Percentiles rank a stretch among this genome's conserved stretches.
phyloP scores from a whole-genome alignment of 1,140 invertebrate species.

The Akabosia matsudoensis region DNA sequence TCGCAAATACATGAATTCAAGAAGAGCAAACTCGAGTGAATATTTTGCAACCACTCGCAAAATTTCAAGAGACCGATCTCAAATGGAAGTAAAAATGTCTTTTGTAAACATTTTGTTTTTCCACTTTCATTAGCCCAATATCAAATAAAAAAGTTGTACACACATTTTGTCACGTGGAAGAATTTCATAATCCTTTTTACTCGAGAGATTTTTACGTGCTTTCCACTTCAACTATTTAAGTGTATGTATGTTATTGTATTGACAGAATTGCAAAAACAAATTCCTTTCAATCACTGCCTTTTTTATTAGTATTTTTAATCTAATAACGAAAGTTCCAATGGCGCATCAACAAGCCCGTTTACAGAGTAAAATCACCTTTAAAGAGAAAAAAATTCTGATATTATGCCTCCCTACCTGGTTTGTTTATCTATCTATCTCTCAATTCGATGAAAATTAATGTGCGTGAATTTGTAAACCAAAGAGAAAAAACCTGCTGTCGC shows the following conservation, averaged over 20 bases:
- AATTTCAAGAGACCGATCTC: not conserved
- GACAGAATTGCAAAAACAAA: not conserved
- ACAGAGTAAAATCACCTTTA: too few species aligned
- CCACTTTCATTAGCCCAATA: not conserved
- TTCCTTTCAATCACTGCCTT: not conserved
- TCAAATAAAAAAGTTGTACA: too few species aligned
- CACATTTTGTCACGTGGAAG: not conserved
- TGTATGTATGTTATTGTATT: not conserved
- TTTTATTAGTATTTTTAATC: not conserved
- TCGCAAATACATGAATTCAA: too few species aligned
- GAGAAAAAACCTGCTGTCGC: not conserved
- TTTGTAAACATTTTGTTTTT: not conserved
- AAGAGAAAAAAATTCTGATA: too few species aligned
- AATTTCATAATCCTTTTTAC: not conserved
- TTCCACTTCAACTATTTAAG: not conserved
- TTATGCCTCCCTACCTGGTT: too few species aligned
- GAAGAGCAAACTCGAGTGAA: not conserved
- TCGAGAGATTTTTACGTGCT: not conserved
- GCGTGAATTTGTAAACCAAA: not conserved
- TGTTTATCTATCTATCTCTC: too few species aligned
- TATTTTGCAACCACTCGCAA: not conserved
- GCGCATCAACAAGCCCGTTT: too few species aligned
- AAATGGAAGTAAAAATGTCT: not conserved
- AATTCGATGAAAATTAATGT: slow-evolving; percentile 14
- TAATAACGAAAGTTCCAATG: not conserved